Base-by-base conservation (phyloP, 23 tunicate species). In the Styela plicata region DNA sequence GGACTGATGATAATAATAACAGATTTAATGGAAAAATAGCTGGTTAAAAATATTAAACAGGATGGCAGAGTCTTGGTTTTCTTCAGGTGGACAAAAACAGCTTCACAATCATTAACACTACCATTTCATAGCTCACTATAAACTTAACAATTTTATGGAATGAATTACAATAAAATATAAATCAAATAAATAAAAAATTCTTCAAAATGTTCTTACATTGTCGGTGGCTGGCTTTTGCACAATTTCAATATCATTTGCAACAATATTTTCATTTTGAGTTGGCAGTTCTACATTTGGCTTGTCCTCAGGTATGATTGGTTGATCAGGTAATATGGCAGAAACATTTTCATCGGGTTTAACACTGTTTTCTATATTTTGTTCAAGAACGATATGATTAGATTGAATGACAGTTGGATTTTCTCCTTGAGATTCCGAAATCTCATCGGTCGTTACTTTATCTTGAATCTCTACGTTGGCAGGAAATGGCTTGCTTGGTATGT, bases 331-430 rank as follows among this genome's bases (percentile, higher is more conserved):
- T 44, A 5, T 13, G 57, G 7, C 57, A 44, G 57, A 44, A 44
- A 44, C 57, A 44, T 13, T 44, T 44, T 44, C 13, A 5, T 44
- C 57, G 13, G 13, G 7, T 13, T 44, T 44, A 44, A 44, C 57
- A 44, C 57, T 44, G 57, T 7, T 44, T 44, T 7, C 10, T 44
- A 5, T 44, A 5, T 44, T 13, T 44, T 44, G 57, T 44, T 44
- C 57, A 5, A 44, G 5, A 5, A 7, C 77, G 29, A 71, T 71
- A 71, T 71, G 77, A 71, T 71, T 71, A 34, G 32, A 28, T 30
- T 28, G 7, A 27, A 26, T n/a, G 77, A 36, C 77, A 71, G 77
- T 27, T 3, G 16, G 10, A 7, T 71, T 7, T 29, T 71, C 77
- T 28, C 3, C 35, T 7, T 66, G 5, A 32, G 77, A 36, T 71